Evolutionary conservation across 2,888 invertebrate genomes (phyloP).

Genomic region (Troides oblongomaculatus): DNA sequence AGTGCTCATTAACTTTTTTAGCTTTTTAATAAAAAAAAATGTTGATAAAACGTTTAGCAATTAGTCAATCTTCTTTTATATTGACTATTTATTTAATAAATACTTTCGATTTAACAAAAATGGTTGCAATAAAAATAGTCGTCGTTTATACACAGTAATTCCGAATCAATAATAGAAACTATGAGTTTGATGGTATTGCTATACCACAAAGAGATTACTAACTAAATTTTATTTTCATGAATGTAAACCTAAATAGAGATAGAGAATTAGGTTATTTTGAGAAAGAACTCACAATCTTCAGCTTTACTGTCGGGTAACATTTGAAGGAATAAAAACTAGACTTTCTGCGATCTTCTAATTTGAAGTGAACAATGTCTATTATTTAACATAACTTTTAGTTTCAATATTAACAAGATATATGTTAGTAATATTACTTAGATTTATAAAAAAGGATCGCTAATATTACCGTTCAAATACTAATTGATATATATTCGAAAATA

Average conservation of each 20-base stretch:
- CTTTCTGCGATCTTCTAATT: neutral
- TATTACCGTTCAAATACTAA: neutral
- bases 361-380: neutral
- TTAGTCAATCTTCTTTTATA: neutral
- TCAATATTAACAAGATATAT: neutral
- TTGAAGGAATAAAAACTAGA: too few relatives aligned
- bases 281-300: too few relatives aligned
- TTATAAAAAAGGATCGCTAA: neutral
- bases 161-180: too few relatives aligned
- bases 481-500: neutral
- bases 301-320: too few relatives aligned
- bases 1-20: slow-evolving; percentile 44
- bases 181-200: too few relatives aligned
- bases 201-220: too few relatives aligned
- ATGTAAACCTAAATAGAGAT: too few relatives aligned
- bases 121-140: neutral
- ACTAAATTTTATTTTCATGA: too few relatives aligned
- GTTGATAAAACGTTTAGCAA: neutral
- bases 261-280: too few relatives aligned
- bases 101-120: neutral
- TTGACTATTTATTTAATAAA: neutral
- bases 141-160: too few relatives aligned
- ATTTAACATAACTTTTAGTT: neutral
- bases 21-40: neutral
- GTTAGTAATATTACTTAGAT: neutral